These are phyloP conservation scores for Eupithecia exiguata DNA, from an alignment of 2,888 invertebrate genomes.

Conservation along the genomic window DNA sequence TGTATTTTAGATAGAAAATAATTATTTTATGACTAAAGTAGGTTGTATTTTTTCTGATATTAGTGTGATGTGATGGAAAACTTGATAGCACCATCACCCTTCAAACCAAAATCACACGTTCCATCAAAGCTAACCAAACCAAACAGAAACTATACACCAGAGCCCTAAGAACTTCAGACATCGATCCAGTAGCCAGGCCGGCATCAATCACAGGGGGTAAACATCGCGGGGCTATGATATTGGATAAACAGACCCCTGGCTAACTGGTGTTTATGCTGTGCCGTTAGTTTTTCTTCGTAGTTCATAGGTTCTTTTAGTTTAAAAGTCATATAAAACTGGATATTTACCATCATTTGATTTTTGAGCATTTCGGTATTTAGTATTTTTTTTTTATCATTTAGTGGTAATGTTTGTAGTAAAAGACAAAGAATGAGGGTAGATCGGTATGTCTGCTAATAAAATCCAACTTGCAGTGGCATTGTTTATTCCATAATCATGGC, in stretches of 20 bases:
- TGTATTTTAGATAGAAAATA: no score
- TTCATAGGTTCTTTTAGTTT: neutral
- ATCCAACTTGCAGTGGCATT: no score
- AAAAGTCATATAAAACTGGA: no score
- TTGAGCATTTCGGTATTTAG: no score
- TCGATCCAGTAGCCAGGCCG: conserved; percentile 69
- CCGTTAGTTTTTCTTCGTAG: conserved; percentile 14
- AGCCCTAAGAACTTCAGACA: conserved; percentile 51
- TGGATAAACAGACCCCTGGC: conserved; percentile 60
- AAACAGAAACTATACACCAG: conserved; percentile 48
- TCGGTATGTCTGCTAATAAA: no score
- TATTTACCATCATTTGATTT: no score
- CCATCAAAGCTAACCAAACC: conserved; percentile 9
- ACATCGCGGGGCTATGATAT: conserved; percentile 71
- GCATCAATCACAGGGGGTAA: conserved; percentile 75
- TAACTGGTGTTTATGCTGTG: conserved; percentile 15
- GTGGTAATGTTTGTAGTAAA: no score
- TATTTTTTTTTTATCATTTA: no score
- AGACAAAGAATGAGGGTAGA: no score
- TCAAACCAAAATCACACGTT: conserved; percentile 5
- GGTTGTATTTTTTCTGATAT: no score
- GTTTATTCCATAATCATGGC: no score
- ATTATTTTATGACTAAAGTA: no score
- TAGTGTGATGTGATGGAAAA: neutral
- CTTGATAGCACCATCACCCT: neutral